Evolutionary conservation across 2,113 vertebrate species (phyloP).

Genomic region (Aspiorhynchus laticeps): DNA sequence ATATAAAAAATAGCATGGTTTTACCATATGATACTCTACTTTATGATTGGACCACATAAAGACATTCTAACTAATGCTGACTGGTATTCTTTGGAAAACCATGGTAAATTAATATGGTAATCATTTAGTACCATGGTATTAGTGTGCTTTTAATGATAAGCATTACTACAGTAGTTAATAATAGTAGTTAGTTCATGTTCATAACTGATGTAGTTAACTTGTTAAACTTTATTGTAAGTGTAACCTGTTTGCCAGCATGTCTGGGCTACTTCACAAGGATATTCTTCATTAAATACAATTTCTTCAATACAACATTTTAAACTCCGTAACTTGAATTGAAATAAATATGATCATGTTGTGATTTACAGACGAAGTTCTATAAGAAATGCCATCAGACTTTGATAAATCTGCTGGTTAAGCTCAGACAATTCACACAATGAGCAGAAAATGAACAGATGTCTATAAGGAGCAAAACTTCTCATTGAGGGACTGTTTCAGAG

Average conservation of each 20-base stretch:
- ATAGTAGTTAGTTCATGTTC: too few relatives aligned
- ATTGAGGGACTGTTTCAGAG: neutral
- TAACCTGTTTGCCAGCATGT: too few relatives aligned
- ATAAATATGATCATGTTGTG: neutral
- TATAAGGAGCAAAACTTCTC: neutral
- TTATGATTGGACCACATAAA: neutral
- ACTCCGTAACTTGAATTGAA: neutral
- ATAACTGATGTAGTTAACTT: too few relatives aligned
- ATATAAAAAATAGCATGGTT: neutral
- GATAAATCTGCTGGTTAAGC: neutral
- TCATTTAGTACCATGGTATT: neutral
- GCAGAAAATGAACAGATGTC: too few relatives aligned
- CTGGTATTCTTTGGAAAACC: neutral
- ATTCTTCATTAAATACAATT: too few relatives aligned
- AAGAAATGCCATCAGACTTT: neutral
- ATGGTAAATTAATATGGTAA: neutral
- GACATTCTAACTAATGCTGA: neutral
- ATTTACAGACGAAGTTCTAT: neutral
- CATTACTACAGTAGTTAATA: neutral
- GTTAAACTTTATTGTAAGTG: too few relatives aligned
- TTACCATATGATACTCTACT: neutral
- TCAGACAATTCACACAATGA: neutral
- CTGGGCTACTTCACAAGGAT: too few relatives aligned
- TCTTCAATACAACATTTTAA: too few relatives aligned
- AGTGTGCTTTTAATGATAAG: neutral